Evolutionary conservation across 2,888 invertebrate genomes (phyloP).

Genomic region (Caenorhabditis zanzibari): DNA sequence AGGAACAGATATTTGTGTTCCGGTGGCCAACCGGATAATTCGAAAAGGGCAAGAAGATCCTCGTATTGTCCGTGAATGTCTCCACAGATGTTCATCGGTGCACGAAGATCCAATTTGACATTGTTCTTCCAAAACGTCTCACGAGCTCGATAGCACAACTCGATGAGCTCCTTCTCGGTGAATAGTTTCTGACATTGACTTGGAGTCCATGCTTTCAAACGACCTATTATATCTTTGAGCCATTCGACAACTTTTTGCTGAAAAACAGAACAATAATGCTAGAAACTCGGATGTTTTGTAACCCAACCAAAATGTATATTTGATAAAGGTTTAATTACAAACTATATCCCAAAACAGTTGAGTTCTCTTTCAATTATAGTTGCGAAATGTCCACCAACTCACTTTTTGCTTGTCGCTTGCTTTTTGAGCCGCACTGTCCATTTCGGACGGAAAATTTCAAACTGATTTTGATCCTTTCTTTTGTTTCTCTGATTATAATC

Average conservation of each 20-base stretch:
- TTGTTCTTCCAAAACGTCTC: conserved; percentile 63
- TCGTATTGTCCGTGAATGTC: conserved; percentile 98
- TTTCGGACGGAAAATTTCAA: background rate
- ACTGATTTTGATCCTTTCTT: conserved; percentile 9
- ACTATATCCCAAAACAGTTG: too few species aligned
- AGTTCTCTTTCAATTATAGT: too few species aligned
- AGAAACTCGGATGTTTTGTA: too few species aligned
- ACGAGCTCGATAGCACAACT: conserved; percentile 74
- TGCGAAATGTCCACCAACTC: too few species aligned
- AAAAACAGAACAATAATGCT: background rate
- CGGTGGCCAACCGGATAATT: conserved; percentile 74
- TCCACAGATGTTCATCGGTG: conserved; percentile 98
- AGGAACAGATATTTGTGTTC: conserved; percentile 63
- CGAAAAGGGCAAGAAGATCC: conserved; percentile 75
- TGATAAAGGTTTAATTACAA: too few species aligned
- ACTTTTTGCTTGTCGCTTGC: conserved; percentile 18
- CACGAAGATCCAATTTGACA: conserved; percentile 87
- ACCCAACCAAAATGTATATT: too few species aligned
- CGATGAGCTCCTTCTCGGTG: conserved; percentile 74
- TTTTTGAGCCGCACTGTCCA: background rate
- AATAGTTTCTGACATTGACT: conserved; percentile 73
- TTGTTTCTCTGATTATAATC: too few species aligned
- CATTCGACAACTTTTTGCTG: conserved; percentile 52
- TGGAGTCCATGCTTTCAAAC: conserved; percentile 70
- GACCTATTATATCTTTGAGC: conserved; percentile 51